A percentile compares a stretch with the other conserved stretches of the same genome.
phyloP scores from a whole-genome alignment of 2,797 vertebrate species.

The Microctenopoma steveboyesi region DNA sequence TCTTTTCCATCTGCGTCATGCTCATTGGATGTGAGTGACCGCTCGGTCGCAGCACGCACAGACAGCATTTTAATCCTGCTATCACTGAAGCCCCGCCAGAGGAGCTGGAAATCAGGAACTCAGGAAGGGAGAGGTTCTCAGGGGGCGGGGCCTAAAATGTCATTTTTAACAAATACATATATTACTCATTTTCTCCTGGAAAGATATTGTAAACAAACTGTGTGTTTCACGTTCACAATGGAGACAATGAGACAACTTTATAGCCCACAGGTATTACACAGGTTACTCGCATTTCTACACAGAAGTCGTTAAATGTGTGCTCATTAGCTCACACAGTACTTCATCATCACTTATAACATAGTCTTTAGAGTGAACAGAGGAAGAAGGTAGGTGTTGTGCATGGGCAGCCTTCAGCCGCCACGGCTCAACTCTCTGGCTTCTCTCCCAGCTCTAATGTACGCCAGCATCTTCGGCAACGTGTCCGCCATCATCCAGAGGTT shows the following conservation, averaged over 20 bases:
- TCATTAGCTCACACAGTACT: no score
- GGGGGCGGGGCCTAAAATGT: no score
- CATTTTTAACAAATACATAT: no score
- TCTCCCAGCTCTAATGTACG: slow-evolving; percentile 96
- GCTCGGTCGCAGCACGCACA: slow-evolving; percentile 8
- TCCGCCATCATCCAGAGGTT: slow-evolving; percentile 99
- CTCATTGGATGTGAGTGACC: slow-evolving; percentile 97
- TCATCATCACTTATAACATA: no score
- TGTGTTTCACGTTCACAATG: no score
- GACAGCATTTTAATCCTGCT: slow-evolving; percentile 8
- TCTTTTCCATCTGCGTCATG: slow-evolving; percentile 99
- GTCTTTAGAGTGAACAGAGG: not conserved
- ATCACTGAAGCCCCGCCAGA: not conserved
- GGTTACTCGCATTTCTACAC: no score
- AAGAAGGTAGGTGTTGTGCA: not conserved
- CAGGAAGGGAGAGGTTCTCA: no score
- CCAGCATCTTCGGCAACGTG: slow-evolving; percentile 99
- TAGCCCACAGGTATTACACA: no score
- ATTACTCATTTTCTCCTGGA: no score
- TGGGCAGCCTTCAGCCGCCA: not conserved
- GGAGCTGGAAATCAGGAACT: not conserved
- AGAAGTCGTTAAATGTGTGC: not conserved
- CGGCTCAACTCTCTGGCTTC: slow-evolving; percentile 47
- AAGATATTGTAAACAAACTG: no score
- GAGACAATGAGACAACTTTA: no score